These are phyloP conservation scores for Eonycteris spelaea DNA, from an alignment of 2,113 vertebrate genomes.

Conservation along the genomic window DNA sequence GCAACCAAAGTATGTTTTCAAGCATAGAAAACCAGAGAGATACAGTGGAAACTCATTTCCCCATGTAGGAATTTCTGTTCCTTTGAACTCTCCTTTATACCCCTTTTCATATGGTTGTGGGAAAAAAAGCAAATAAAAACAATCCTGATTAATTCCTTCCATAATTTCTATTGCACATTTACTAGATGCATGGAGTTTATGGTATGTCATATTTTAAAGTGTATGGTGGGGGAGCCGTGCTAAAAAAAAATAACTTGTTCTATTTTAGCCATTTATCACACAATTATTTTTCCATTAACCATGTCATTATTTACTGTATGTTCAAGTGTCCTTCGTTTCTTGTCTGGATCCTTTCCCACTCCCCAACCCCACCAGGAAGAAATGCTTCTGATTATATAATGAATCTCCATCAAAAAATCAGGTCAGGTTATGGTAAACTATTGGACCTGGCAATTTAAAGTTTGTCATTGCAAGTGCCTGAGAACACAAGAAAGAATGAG, in stretches of 20 bases:
- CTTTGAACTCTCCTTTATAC: background rate
- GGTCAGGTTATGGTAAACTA: background rate
- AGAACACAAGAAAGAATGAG: background rate
- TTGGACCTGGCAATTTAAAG: background rate
- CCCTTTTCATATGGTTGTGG: background rate
- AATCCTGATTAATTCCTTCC: background rate
- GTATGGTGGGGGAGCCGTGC: background rate
- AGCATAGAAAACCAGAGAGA: background rate
- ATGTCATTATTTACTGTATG: background rate
- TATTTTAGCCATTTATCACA: background rate
- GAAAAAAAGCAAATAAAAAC: background rate
- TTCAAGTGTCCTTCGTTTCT: background rate
- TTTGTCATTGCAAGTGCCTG: background rate
- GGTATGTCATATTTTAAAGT: background rate
- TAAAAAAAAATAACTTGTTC: background rate
- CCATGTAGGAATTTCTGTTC: background rate
- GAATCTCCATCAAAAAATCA: background rate
- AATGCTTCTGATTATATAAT: background rate
- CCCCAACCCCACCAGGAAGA: background rate
- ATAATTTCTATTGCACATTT: background rate
- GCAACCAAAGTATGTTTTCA: background rate
- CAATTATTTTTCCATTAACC: constrained; percentile 6
- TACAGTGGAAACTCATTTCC: background rate
- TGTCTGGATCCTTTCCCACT: background rate
- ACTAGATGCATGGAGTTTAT: background rate